Conservation (phyloP, 2,888 invertebrate genomes). For the Antitype chi region DNA sequence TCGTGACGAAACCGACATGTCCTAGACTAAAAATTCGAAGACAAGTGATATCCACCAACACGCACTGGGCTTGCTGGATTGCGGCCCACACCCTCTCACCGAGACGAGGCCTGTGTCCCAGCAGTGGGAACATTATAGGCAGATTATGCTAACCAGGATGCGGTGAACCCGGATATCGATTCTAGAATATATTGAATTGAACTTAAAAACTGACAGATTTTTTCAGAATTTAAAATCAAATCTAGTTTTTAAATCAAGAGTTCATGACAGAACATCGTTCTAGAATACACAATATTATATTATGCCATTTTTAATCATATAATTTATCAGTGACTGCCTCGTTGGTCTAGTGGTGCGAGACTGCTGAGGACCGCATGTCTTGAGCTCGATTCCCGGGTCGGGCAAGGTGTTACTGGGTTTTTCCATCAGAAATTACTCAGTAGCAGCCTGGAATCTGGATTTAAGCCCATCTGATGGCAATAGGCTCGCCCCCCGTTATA, state of each 20-base stretch:
- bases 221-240: conserved; percentile 4
- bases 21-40: no score
- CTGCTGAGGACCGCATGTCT: not conserved
- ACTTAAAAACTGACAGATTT: conserved; percentile 8
- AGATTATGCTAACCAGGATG: not conserved
- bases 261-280: conserved; percentile 24
- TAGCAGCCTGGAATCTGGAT: not conserved
- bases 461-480: not conserved
- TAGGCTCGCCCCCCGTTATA: not conserved
- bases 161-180: not conserved
- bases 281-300: conserved; percentile 20
- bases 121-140: no score
- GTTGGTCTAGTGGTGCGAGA: not conserved
- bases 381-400: not conserved
- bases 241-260: conserved; percentile 22
- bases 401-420: not conserved
- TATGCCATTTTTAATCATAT: conserved; percentile 16
- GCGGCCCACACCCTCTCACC: no score
- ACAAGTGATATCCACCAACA: no score
- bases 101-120: no score
- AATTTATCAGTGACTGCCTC: conserved; percentile 3
- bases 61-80: no score
- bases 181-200: not conserved
- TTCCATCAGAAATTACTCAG: not conserved
- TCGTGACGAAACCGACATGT: no score